These are phyloP conservation scores for Megalops atlanticus DNA, from an alignment of 2,113 vertebrate genomes.

Conservation along the genomic window DNA sequence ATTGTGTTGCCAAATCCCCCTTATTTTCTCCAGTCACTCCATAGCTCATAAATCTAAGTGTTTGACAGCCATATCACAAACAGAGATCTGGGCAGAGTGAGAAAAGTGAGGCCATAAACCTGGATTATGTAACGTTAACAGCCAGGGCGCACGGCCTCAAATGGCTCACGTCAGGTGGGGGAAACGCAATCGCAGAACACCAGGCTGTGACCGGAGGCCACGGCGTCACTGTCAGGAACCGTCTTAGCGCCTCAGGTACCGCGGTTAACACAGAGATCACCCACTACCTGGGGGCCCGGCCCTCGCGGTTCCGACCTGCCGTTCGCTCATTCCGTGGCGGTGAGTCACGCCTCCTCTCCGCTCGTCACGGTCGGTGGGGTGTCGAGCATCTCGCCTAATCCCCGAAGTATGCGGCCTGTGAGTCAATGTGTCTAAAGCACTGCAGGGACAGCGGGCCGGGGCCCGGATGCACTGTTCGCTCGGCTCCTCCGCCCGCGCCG, in stretches of 20 bases:
- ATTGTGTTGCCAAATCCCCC: neutral
- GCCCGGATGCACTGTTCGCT: conserved; percentile 37
- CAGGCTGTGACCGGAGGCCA: conserved; percentile 21
- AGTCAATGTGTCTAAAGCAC: conserved; percentile 19
- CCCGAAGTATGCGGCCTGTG: conserved; percentile 21
- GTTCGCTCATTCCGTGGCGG: conserved; percentile 35
- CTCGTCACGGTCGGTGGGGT: conserved; percentile 32
- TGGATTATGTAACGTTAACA: neutral
- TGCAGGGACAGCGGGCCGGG: neutral
- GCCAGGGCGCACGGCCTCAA: neutral
- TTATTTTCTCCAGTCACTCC: neutral
- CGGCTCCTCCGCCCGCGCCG: conserved; percentile 34
- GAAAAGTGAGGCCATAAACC: neutral
- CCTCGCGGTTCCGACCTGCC: neutral
- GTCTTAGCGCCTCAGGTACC: neutral
- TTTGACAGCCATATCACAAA: neutral
- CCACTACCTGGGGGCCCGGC: conserved; percentile 11
- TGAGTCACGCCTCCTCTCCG: conserved; percentile 23
- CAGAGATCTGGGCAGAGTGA: neutral
- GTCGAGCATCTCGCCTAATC: conserved; percentile 29
- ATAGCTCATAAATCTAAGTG: neutral
- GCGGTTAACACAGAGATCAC: neutral
- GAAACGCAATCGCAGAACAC: conserved; percentile 2
- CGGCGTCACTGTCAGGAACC: neutral
- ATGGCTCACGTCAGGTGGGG: neutral